Evolutionary conservation across 2,797 vertebrate species (phyloP), one percentile per base, ranked within the genome.

Genomic region (Phyllotis vaccarum): DNA sequence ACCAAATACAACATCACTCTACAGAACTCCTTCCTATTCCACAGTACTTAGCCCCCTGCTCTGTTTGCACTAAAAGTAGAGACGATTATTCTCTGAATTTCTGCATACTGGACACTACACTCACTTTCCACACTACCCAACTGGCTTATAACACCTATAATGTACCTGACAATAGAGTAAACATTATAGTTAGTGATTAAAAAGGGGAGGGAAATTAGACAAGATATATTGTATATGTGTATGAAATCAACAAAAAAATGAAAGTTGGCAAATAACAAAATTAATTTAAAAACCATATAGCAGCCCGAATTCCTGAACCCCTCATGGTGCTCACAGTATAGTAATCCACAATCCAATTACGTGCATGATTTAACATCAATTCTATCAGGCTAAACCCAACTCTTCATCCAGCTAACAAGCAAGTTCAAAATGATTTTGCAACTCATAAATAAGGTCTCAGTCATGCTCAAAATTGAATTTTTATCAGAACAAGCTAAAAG

Each of bases 401-500:
- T 93, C 60, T 88, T 90, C 46, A 89, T 40, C 46, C n/a, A 56
- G 74, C 56, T 91, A 70, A 37, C n/a, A 62, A 29, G 21, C 52
- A 88, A 90, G 31, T 62, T 79, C 12, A 43, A 86, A 90, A 96
- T 40, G 10, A 31, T 78, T 89, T 86, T 95, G 16, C 29, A 81
- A 52, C 64, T 34, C 81, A 52, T 40, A 46, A 40, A 90, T 85
- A 37, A 40, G 40, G 54, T 86, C n/a, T 54, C 31, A 93, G 60
- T 87, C 76, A 90, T 62, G 54, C 81, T 90, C 60, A 91, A 91
- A 93, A 80, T 43, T 80, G 90, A 95, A 93, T 83, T 93, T 96
- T 96, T 93, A 96, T 85, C 46, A 81, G 34, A 74, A 81, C 11
- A 91, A 83, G 66, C 43, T 60, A 75, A 88, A 92, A 66, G 49